A percentile compares a stretch with the other conserved stretches of the same genome.
These are phyloP conservation scores for Macrotrachela quadricornifera DNA, from an alignment of 1,140 invertebrate species.

Conservation along the genomic window DNA sequence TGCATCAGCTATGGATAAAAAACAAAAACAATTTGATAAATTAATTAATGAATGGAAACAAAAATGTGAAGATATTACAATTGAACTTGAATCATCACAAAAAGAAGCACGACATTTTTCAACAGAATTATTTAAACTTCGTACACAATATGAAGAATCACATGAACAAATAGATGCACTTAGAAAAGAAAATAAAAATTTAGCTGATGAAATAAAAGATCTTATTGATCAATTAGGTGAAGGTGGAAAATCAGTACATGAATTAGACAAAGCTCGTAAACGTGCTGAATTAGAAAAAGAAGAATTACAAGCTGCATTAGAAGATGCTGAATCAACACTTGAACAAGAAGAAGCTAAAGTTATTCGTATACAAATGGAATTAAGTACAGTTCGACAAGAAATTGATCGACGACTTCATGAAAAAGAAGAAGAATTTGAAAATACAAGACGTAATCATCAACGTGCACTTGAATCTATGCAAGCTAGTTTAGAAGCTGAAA, in stretches of 20 bases:
- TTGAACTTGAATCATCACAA: conserved; percentile 88
- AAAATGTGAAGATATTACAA: conserved; percentile 85
- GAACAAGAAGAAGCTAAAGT: conserved; percentile 55
- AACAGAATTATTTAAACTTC: conserved; percentile 92
- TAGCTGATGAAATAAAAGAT: conserved; percentile 53
- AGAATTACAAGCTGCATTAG: conserved; percentile 88
- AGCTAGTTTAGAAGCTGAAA: conserved; percentile 89
- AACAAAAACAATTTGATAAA: conserved; percentile 98
- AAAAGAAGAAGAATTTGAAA: conserved; percentile 99
- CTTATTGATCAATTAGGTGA: conserved; percentile 92
- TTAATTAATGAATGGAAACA: conserved; percentile 98
- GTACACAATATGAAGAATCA: conserved; percentile 87
- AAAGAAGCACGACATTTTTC: conserved; percentile 98
- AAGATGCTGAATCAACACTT: conserved; percentile 91
- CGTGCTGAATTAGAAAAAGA: conserved; percentile 95
- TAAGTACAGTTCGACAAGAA: conserved; percentile 88
- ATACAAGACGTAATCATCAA: conserved; percentile 86
- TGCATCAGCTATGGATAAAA: conserved; percentile 91
- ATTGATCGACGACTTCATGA: conserved; percentile 83
- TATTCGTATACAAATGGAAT: conserved; percentile 77
- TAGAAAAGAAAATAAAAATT: conserved; percentile 94
- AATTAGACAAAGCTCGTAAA: conserved; percentile 91
- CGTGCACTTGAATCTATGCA: conserved; percentile 96
- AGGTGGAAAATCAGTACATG: conserved; percentile 70
- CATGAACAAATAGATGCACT: conserved; percentile 86